Evolutionary conservation across 2,888 invertebrate genomes (phyloP).

Genomic region (Caenorhabditis macrosperma): DNA sequence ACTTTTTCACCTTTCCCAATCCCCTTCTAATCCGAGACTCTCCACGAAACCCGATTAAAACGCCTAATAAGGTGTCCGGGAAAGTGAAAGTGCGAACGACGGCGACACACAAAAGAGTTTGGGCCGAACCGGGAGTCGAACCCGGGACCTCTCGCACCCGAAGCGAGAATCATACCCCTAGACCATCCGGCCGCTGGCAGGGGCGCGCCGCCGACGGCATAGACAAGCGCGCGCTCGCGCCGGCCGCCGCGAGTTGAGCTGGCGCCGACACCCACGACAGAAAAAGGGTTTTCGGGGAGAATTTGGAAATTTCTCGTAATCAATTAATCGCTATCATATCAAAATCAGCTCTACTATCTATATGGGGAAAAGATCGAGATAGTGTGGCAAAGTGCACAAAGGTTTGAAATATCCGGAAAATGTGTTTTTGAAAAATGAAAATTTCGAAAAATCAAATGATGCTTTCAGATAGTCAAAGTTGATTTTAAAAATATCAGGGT

Average conservation of each 20-base stretch:
- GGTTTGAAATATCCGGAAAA: no score
- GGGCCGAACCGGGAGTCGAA: conserved; percentile 78
- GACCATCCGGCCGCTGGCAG: conserved; percentile 73
- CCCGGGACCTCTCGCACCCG: conserved; percentile 80
- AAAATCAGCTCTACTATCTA: no score
- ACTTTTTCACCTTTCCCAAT: conserved; percentile 11
- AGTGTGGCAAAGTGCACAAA: no score
- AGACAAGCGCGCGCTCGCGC: background rate
- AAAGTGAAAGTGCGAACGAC: background rate
- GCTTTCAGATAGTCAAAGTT: no score
- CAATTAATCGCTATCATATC: no score
- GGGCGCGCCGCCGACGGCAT: background rate
- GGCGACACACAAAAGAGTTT: conserved; percentile 47
- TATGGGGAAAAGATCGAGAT: no score
- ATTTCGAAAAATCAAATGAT: no score
- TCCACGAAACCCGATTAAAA: background rate
- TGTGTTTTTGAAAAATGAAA: no score
- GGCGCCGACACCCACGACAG: no score
- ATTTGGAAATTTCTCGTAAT: no score
- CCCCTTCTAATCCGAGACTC: background rate
- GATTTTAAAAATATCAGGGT: no score
- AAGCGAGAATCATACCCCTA: conserved; percentile 80
- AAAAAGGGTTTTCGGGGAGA: no score
- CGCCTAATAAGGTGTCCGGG: background rate
- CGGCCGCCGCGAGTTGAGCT: background rate